phyloP scores from a whole-genome alignment of 2,888 invertebrate genomes.

The Gari tellinella region DNA sequence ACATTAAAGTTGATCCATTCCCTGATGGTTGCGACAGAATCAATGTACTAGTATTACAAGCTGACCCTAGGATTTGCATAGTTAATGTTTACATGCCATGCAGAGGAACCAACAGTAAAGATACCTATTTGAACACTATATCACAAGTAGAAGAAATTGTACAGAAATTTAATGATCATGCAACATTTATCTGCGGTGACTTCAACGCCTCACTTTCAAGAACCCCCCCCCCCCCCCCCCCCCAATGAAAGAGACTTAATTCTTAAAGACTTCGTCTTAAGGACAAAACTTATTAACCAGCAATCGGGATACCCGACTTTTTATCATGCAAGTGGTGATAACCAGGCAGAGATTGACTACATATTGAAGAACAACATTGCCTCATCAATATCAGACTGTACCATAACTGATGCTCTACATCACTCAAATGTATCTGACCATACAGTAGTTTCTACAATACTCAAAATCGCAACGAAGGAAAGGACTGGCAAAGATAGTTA shows the following conservation, averaged over 20 bases:
- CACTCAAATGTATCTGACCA: too few relatives aligned
- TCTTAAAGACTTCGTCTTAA: not conserved
- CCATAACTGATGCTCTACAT: too few relatives aligned
- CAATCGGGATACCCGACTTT: not conserved
- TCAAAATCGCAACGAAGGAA: too few relatives aligned
- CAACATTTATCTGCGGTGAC: constrained; percentile 1
- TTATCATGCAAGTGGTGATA: constrained; percentile 3
- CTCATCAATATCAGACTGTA: too few relatives aligned
- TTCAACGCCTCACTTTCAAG: not conserved
- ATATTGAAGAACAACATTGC: not conserved
- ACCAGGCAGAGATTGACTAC: constrained; percentile 14
- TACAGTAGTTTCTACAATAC: too few relatives aligned
- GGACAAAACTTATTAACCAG: not conserved
- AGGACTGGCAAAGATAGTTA: too few relatives aligned
- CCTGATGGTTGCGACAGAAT: not conserved
- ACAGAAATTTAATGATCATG: constrained; percentile 1
- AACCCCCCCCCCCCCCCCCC: too few relatives aligned
- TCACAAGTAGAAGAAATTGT: not conserved
- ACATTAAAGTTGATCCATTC: not conserved
- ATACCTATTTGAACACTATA: not conserved
- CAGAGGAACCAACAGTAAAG: not conserved
- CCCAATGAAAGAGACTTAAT: constrained; percentile 2
- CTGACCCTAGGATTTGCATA: not conserved
- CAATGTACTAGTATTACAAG: not conserved
- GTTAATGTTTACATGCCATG: constrained; percentile 2